A percentile compares a stretch with the other conserved stretches of the same genome.
Evolutionary conservation across 2,888 invertebrate species (phyloP).

Genomic region (Orthonevra nobilis): DNA sequence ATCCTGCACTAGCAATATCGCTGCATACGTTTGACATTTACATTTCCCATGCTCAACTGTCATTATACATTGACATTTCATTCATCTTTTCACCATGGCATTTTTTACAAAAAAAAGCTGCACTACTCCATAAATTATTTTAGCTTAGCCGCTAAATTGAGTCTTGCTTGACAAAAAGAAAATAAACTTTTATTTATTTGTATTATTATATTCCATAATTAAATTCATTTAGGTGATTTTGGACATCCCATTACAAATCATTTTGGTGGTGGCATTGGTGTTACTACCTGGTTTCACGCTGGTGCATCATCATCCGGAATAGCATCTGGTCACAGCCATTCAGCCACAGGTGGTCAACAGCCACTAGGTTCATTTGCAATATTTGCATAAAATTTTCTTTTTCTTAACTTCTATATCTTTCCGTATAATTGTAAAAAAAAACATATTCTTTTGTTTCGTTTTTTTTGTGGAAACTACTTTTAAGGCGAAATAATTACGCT

Average conservation of each 20-base stretch:
- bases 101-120: no score
- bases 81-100: no score
- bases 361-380: constrained; percentile 60
- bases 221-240: constrained; percentile 75
- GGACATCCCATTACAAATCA: constrained; percentile 73
- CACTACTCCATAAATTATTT: no score
- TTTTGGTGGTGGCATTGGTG: constrained; percentile 78
- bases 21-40: no score
- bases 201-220: constrained; percentile 21
- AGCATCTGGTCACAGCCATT: constrained; percentile 48
- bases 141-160: no score
- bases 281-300: constrained; percentile 80
- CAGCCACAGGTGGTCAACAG: constrained; percentile 58
- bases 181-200: neutral
- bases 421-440: neutral
- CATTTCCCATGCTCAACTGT: no score
- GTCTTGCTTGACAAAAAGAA: no score
- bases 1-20: no score
- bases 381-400: constrained; percentile 25
- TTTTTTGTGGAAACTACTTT: constrained; percentile 3
- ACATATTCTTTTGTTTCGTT: neutral
- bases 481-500: neutral
- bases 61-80: no score
- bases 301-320: constrained; percentile 75
- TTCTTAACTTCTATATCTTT: constrained; percentile 21